Conservation (phyloP, 2,113 vertebrate genomes). For the Dipodomys merriami region DNA sequence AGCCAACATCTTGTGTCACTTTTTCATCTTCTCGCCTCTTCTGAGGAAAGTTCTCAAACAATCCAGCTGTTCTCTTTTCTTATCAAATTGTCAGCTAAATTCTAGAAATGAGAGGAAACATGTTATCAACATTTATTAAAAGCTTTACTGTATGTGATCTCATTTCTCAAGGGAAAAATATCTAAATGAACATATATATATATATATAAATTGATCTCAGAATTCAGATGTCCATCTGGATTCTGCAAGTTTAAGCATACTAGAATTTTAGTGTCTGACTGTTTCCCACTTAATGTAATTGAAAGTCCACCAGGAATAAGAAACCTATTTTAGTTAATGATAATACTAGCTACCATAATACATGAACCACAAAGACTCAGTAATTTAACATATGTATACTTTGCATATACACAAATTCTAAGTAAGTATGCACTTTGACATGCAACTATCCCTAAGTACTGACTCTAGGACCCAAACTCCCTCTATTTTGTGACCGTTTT, state of each 20-base stretch:
- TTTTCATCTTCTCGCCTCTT: background rate
- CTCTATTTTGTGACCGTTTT: background rate
- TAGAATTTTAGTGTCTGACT: background rate
- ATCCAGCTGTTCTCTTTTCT: background rate
- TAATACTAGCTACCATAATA: background rate
- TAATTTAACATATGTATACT: background rate
- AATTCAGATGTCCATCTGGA: background rate
- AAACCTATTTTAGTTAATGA: background rate
- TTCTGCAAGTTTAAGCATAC: background rate
- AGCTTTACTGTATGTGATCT: conserved; percentile 6
- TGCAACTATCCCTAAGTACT: background rate
- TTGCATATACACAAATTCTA: background rate
- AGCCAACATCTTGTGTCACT: background rate
- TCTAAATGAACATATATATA: no score
- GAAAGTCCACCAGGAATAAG: background rate
- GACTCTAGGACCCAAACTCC: background rate
- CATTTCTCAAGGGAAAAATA: background rate
- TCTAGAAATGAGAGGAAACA: background rate
- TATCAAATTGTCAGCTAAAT: background rate
- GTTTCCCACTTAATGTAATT: background rate
- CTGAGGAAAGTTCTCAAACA: background rate
- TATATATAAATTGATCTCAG: no score
- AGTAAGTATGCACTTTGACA: background rate
- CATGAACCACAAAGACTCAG: background rate
- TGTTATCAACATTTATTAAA: background rate